Evolutionary conservation across 2,113 vertebrate genomes (phyloP).

Genomic region (Chinchilla lanigera): DNA sequence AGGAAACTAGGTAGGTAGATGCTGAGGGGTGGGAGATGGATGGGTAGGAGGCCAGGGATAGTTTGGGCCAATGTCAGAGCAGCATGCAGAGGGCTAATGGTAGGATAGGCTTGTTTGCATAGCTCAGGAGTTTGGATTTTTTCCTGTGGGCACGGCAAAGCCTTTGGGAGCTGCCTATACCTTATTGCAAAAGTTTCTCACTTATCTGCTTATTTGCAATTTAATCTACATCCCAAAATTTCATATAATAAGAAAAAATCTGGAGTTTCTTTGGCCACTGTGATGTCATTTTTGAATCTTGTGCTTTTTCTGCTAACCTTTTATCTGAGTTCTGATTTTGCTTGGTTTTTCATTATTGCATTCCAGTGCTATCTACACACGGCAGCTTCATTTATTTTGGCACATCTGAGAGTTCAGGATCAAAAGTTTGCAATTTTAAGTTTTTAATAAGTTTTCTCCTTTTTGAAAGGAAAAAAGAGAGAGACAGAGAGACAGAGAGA

Average conservation of each 20-base stretch:
- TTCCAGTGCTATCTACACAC: neutral
- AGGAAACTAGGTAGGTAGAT: neutral
- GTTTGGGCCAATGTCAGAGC: neutral
- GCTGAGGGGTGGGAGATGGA: neutral
- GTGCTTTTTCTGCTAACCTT: neutral
- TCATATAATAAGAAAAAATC: constrained; percentile 26
- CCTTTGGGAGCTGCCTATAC: neutral
- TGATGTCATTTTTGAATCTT: neutral
- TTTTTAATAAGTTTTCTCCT: constrained; percentile 44
- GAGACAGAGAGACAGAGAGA: neutral
- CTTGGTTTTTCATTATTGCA: neutral
- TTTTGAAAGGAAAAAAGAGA: neutral
- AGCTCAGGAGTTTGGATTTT: neutral
- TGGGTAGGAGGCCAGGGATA: neutral
- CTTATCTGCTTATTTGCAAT: neutral
- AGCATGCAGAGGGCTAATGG: rapidly evolving
- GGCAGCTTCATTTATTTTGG: neutral
- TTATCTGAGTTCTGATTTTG: neutral
- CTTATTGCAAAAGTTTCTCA: neutral
- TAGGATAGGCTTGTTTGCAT: neutral
- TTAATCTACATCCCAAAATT: neutral
- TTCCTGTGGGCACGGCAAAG: neutral
- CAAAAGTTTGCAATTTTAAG: neutral
- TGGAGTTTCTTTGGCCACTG: neutral
- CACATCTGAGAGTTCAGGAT: constrained; percentile 1